Conservation (phyloP, 92 coral and sea anemone genomes). For the Galaxea fascicularis region DNA sequence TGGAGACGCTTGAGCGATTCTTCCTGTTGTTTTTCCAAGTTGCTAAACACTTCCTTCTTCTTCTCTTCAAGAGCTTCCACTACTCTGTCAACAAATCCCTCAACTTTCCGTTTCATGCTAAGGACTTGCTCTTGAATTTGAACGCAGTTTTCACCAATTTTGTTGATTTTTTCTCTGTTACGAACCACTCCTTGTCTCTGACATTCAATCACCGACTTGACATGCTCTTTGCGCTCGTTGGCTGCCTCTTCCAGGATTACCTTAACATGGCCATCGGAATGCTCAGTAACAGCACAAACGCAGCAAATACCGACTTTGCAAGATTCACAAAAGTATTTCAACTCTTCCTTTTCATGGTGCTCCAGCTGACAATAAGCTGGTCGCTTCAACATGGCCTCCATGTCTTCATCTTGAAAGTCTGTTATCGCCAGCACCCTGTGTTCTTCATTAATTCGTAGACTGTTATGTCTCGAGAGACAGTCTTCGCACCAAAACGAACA, state of each 20-base stretch:
- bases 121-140: slow-evolving; percentile 8
- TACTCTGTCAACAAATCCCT: slow-evolving; percentile 7
- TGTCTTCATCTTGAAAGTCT: slow-evolving; percentile 15
- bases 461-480: slow-evolving; percentile 34
- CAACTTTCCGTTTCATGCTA: background rate
- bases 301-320: slow-evolving; percentile 43
- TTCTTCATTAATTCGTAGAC: background rate
- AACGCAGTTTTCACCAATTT: background rate
- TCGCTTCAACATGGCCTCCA: slow-evolving; percentile 22
- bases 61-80: slow-evolving; percentile 2
- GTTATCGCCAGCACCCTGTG: slow-evolving; percentile 20
- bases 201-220: background rate
- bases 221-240: background rate
- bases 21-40: background rate
- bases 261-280: background rate
- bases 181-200: background rate
- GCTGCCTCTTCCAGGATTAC: background rate
- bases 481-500: slow-evolving; percentile 28
- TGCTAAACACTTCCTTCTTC: background rate
- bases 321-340: slow-evolving; percentile 40
- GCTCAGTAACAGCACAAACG: background rate
- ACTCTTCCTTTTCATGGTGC: slow-evolving; percentile 53
- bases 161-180: background rate
- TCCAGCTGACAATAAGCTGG: slow-evolving; percentile 33
- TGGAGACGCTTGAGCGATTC: background rate